A percentile compares a stretch with the other conserved stretches of the same genome.
Conservation (phyloP, 1,140 invertebrate species). For the Telenomus remus region DNA sequence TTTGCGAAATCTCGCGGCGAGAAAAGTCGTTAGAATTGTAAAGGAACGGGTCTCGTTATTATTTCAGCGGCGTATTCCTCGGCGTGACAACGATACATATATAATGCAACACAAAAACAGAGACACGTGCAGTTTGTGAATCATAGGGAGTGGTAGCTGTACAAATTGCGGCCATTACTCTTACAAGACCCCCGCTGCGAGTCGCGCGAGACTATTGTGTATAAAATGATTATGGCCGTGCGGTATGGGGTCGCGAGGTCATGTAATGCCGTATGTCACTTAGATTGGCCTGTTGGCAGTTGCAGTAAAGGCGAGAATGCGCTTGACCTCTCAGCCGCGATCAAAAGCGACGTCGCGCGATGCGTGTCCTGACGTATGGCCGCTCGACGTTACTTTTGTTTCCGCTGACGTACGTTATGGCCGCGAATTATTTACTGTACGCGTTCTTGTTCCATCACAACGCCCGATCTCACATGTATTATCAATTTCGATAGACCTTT, state of each 20-base stretch:
- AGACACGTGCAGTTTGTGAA: conserved; percentile 59
- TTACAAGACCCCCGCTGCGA: conserved; percentile 60
- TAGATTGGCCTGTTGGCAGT: conserved; percentile 70
- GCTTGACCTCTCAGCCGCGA: conserved; percentile 28
- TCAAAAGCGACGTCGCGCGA: conserved; percentile 45
- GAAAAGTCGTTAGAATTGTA: conserved; percentile 53
- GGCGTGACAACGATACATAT: conserved; percentile 39
- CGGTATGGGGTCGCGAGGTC: conserved; percentile 68
- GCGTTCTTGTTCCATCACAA: conserved; percentile 20
- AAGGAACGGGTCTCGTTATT: conserved; percentile 45
- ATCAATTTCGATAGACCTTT: too few species aligned
- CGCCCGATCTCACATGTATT: background rate
- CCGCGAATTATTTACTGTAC: conserved; percentile 12
- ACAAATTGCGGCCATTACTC: conserved; percentile 72
- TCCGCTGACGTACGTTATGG: conserved; percentile 16
- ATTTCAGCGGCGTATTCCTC: conserved; percentile 49
- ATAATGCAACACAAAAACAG: conserved; percentile 32
- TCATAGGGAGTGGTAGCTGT: conserved; percentile 66
- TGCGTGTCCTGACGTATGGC: conserved; percentile 31
- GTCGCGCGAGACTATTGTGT: conserved; percentile 67
- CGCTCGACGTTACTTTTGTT: conserved; percentile 25
- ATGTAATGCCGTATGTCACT: conserved; percentile 68
- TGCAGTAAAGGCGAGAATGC: conserved; percentile 63
- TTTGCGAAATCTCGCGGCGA: conserved; percentile 50
- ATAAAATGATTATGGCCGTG: conserved; percentile 70